phyloP scores from a whole-genome alignment of 2,113 vertebrate species.

The Cephalopterus ornatus region DNA sequence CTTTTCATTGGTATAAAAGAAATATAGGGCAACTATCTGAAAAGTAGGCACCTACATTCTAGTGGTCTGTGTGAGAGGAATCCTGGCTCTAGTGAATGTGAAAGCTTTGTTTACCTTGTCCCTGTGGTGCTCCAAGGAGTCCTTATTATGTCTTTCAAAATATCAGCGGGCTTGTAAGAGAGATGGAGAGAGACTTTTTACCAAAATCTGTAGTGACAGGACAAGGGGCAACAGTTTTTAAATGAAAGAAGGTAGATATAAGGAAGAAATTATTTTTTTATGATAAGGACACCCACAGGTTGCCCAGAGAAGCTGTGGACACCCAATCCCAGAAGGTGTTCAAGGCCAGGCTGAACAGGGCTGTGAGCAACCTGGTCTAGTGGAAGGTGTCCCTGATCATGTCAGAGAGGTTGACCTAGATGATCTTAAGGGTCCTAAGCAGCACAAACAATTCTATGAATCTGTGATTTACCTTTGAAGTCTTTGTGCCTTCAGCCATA shows the following conservation, averaged over 20 bases:
- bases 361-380: not conserved
- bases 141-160: not conserved
- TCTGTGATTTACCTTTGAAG: not conserved
- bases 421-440: not conserved
- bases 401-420: fast-evolving
- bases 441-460: not conserved
- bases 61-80: not conserved
- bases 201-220: not conserved
- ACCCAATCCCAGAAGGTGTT: not conserved
- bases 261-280: not conserved
- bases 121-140: not conserved
- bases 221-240: not conserved
- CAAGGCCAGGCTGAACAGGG: fast-evolving
- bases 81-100: not conserved
- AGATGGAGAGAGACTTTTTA: not conserved
- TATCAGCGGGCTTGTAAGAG: not conserved
- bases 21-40: not conserved
- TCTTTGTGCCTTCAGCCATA: not conserved
- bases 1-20: not conserved
- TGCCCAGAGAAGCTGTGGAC: not conserved
- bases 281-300: not conserved
- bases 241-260: not conserved
- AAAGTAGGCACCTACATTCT: not conserved
- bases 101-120: not conserved
- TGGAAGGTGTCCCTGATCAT: not conserved